Conservation (phyloP, 2,888 invertebrate genomes). For the Synanthedon tipuliformis region DNA sequence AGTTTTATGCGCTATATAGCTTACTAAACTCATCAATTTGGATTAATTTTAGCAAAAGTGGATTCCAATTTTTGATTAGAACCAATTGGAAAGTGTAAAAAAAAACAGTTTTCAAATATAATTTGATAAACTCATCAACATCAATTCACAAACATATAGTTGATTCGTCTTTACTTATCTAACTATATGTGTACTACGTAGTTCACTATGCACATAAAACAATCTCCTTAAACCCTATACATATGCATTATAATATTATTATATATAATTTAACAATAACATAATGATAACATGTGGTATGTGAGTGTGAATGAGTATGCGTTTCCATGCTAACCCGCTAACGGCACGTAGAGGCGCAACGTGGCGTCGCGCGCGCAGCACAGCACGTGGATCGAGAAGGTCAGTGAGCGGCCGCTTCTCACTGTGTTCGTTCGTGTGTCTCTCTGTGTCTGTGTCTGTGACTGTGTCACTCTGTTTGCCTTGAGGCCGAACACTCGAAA, state of each 20-base stretch:
- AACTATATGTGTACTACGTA: too few species aligned
- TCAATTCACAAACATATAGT: too few species aligned
- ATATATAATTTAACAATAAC: not conserved
- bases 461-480: slow-evolving; percentile 1
- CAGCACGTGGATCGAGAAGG: slow-evolving; percentile 92
- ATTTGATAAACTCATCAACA: too few species aligned
- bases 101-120: too few species aligned
- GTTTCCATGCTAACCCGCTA: slow-evolving; percentile 70
- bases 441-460: slow-evolving; percentile 8
- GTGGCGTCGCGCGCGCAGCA: slow-evolving; percentile 61
- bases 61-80: too few species aligned
- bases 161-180: too few species aligned
- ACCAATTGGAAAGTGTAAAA: too few species aligned
- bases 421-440: slow-evolving; percentile 10
- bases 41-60: too few species aligned
- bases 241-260: not conserved
- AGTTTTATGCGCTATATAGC: too few species aligned
- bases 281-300: slow-evolving; percentile 18
- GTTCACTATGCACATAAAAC: too few species aligned
- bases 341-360: slow-evolving; percentile 64
- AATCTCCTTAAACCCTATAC: not conserved
- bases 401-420: slow-evolving; percentile 42
- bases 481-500: too few species aligned
- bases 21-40: too few species aligned
- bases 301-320: slow-evolving; percentile 61